These are phyloP conservation scores for Philhelius pedissequus DNA, from an alignment of 2,888 invertebrate genomes.

Conservation along the genomic window DNA sequence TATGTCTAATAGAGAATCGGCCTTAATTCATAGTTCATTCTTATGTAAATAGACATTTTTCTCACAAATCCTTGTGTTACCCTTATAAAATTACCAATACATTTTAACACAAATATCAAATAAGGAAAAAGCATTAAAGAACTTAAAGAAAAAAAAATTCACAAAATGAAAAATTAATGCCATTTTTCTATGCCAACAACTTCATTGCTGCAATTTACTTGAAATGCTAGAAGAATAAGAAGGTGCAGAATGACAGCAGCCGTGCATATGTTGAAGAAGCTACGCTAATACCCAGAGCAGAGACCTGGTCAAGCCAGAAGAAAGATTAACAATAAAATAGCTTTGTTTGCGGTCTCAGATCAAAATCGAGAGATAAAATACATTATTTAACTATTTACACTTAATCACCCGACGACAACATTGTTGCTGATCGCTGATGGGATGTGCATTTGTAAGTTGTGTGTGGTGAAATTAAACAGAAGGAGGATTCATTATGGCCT, in stretches of 20 bases:
- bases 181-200: conserved; percentile 60
- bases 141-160: not conserved
- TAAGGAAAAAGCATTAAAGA: not conserved
- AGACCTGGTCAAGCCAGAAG: not conserved
- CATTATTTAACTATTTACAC: conserved; percentile 53
- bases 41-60: not conserved
- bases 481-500: conserved; percentile 10
- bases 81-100: not conserved
- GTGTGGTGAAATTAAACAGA: conserved; percentile 8
- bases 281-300: not conserved
- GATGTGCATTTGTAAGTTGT: not conserved
- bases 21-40: too few species aligned
- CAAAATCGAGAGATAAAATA: not conserved
- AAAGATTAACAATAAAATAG: conserved; percentile 6
- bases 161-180: conserved; percentile 28
- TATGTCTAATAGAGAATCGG: too few species aligned
- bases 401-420: conserved; percentile 44
- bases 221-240: not conserved
- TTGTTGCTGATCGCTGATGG: too few species aligned
- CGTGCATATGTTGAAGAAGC: not conserved
- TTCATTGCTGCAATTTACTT: conserved; percentile 59
- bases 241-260: not conserved
- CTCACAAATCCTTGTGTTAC: not conserved
- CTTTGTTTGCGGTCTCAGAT: conserved; percentile 28
- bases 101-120: not conserved